Conservation (phyloP, 2,113 vertebrate genomes). For the Cygnus atratus region DNA sequence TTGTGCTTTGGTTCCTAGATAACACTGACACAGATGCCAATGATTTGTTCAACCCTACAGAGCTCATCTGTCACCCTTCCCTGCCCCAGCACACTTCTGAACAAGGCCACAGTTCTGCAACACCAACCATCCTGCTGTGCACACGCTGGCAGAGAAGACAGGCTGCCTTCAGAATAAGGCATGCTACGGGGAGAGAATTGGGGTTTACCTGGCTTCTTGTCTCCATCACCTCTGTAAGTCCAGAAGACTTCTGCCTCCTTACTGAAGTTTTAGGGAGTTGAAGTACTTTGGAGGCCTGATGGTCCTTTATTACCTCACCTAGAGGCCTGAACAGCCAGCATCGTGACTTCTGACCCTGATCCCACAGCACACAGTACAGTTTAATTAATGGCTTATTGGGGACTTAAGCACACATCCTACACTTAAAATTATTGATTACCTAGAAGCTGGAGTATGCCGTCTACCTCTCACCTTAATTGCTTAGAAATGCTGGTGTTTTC, state of each 20-base stretch:
- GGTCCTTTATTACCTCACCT: neutral
- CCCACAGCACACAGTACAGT: neutral
- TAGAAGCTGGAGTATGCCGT: neutral
- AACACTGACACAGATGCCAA: neutral
- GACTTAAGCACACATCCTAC: neutral
- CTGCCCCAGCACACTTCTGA: neutral
- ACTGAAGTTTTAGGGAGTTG: neutral
- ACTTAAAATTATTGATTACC: neutral
- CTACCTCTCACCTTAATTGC: neutral
- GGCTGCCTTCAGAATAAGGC: neutral
- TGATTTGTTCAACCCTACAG: neutral
- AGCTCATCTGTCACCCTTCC: neutral
- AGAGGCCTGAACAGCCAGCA: neutral
- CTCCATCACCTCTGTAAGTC: neutral
- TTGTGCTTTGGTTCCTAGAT: rapidly evolving
- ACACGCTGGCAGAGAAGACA: neutral
- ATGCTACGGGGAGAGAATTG: rapidly evolving
- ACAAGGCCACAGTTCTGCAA: neutral
- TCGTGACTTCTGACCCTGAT: neutral
- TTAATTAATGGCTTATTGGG: neutral
- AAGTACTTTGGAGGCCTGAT: neutral
- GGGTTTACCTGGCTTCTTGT: neutral
- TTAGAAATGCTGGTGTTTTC: neutral
- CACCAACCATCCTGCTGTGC: rapidly evolving
- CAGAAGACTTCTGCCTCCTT: neutral